A percentile compares a stretch with the other conserved stretches of the same genome.
Conservation (phyloP, 2,888 invertebrate genomes). For the Mystacides longicornis region DNA sequence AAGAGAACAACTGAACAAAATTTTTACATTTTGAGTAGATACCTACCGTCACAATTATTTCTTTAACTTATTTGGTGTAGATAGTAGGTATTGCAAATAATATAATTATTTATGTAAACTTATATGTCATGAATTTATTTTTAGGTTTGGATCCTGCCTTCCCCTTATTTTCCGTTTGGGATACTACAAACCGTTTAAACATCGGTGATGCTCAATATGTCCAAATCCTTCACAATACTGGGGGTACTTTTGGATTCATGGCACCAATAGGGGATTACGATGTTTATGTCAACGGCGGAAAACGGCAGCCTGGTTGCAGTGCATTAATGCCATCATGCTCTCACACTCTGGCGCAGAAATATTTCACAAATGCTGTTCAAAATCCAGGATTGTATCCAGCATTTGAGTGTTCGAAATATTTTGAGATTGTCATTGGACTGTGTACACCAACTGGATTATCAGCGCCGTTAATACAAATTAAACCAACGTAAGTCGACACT, state of each 20-base stretch:
- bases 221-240: slow-evolving; percentile 56
- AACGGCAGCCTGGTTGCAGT: slow-evolving; percentile 50
- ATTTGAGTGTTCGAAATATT: neutral
- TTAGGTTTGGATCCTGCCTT: too few species aligned
- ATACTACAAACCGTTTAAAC: slow-evolving; percentile 48
- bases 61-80: too few species aligned
- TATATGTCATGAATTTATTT: too few species aligned
- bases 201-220: slow-evolving; percentile 52
- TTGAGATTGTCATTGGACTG: slow-evolving; percentile 1
- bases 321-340: slow-evolving; percentile 30
- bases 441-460: neutral
- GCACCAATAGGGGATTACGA: slow-evolving; percentile 53
- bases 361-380: slow-evolving; percentile 3
- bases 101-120: too few species aligned
- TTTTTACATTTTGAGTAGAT: too few species aligned
- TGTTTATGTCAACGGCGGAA: slow-evolving; percentile 56
- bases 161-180: slow-evolving; percentile 47
- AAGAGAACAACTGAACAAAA: too few species aligned
- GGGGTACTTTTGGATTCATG: slow-evolving; percentile 51
- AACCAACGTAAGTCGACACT: neutral
- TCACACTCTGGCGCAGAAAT: neutral
- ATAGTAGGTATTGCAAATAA: too few species aligned
- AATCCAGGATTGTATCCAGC: neutral
- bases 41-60: too few species aligned
- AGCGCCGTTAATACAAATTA: neutral